phyloP scores from a whole-genome alignment of 2,888 invertebrate species.

The Drosophila rubida region DNA sequence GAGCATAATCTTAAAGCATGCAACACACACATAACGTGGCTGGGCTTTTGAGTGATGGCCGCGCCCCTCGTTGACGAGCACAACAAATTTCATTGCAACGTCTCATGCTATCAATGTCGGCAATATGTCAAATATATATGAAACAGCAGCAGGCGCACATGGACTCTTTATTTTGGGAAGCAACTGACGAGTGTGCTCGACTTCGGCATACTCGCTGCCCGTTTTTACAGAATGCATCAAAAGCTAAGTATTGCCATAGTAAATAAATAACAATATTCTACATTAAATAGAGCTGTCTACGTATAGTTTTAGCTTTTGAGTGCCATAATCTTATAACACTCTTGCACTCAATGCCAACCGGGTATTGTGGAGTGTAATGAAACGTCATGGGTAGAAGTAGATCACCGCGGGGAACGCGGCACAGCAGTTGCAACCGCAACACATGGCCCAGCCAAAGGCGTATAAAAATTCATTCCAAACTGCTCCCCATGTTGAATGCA shows the following conservation, averaged over 20 bases:
- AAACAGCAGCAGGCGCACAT: slow-evolving; percentile 48
- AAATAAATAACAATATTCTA: no score
- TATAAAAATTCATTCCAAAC: slow-evolving; percentile 69
- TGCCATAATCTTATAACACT: background rate
- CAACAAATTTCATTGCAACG: slow-evolving; percentile 78
- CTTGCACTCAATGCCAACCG: background rate
- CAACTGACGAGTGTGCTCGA: background rate
- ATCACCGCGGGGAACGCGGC: slow-evolving; percentile 37
- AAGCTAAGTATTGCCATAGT: no score
- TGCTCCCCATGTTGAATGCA: slow-evolving; percentile 56
- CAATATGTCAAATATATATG: slow-evolving; percentile 69
- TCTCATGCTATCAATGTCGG: slow-evolving; percentile 76
- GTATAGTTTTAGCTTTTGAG: no score
- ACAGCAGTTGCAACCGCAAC: slow-evolving; percentile 45
- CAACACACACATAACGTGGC: slow-evolving; percentile 21
- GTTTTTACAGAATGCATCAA: background rate
- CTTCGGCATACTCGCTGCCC: background rate
- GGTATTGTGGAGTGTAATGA: slow-evolving; percentile 24
- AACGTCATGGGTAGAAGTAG: slow-evolving; percentile 32
- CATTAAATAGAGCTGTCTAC: no score
- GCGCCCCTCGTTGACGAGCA: slow-evolving; percentile 73
- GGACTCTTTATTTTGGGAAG: no score
- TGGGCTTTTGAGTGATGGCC: slow-evolving; percentile 59
- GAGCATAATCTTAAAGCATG: slow-evolving; percentile 19
- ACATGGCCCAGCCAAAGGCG: slow-evolving; percentile 48